Percentiles rank a stretch among this genome's conserved stretches.
Evolutionary conservation across 2,797 vertebrate genomes (phyloP).

Genomic region (Leuciscus waleckii): DNA sequence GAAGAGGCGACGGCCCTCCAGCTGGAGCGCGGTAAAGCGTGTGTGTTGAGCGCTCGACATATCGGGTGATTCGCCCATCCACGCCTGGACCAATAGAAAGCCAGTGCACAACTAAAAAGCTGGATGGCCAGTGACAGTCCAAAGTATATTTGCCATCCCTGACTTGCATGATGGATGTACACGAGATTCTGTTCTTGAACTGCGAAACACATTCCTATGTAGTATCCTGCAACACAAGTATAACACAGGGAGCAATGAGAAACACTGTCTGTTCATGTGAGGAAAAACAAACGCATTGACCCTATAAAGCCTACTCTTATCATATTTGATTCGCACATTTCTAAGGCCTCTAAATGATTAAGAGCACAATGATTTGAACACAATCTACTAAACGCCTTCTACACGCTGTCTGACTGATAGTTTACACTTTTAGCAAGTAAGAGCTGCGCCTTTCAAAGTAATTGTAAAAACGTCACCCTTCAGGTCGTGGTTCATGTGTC

Average conservation of each 20-base stretch:
- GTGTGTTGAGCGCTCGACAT: conserved; percentile 75
- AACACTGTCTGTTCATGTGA: neutral
- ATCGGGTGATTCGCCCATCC: conserved; percentile 87
- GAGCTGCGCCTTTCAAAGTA: neutral
- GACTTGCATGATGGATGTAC: conserved; percentile 75
- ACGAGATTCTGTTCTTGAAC: conserved; percentile 86
- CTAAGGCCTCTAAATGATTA: neutral
- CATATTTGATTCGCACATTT: too few species aligned
- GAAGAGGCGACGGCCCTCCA: conserved; percentile 87
- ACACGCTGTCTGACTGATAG: neutral
- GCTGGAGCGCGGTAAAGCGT: conserved; percentile 75
- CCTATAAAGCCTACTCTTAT: too few species aligned
- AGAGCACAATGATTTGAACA: too few species aligned
- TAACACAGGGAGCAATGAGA: neutral
- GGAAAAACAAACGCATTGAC: neutral
- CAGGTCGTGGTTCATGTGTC: neutral
- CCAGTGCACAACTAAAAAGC: conserved; percentile 72
- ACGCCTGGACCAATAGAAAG: conserved; percentile 84
- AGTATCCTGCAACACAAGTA: conserved; percentile 83
- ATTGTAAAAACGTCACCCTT: neutral
- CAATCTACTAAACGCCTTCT: neutral
- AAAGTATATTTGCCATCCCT: conserved; percentile 82
- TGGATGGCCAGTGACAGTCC: conserved; percentile 78
- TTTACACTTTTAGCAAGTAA: neutral
- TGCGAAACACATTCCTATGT: conserved; percentile 90